Base-by-base conservation (phyloP, 2,888 invertebrate species). In the Romanomermis culicivorax region DNA sequence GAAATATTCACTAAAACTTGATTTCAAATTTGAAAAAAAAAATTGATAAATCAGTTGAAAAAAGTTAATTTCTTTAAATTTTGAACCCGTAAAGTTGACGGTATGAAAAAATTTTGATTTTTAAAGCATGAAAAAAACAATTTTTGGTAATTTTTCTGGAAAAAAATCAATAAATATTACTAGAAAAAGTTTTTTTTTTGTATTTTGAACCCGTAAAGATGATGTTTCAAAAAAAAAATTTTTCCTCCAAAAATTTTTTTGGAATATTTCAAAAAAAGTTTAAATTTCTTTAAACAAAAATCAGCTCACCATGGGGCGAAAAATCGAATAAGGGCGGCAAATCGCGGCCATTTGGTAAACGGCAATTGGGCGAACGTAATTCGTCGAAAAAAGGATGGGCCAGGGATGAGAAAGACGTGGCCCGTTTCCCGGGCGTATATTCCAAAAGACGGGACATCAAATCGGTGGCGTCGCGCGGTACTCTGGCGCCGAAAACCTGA, bases 351-450 rank as follows among this genome's bases (percentile, higher is more conserved):
- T 83, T 89, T 61, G 93, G 93, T 73, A 95, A 79, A 67, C 84
- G 80, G 65, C 86, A 85, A 68, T 79, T 80, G 58, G 85, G 83
- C 73, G 87, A 86, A 68, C 95, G 81, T 69, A 99, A 77, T 74
- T 97, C 97, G 74, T 93, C 86, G 77, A 99, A 97, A 79, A 97
- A 97, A 66, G 82, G 77, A 77, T 97, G 95, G 68, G 91, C 88
- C 76, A 95, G 95, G 60, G 95, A 95, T 74, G 93, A 85, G 65
- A 95, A 77, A 58, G 97, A 93, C 63, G 86, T 83, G 70, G 91
- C 84, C 61, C 97, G 81, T 65, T 84, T 81, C 66, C 86, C 85
- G 61, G 97, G 97, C 66, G 93, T 95, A 77, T 99, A 97, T 76
- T 95, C 95, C 72, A 95, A 77, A 68, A 93, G 78, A 64, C 83